Conservation (phyloP, 2,113 vertebrate species). For the Zosterops borbonicus region DNA sequence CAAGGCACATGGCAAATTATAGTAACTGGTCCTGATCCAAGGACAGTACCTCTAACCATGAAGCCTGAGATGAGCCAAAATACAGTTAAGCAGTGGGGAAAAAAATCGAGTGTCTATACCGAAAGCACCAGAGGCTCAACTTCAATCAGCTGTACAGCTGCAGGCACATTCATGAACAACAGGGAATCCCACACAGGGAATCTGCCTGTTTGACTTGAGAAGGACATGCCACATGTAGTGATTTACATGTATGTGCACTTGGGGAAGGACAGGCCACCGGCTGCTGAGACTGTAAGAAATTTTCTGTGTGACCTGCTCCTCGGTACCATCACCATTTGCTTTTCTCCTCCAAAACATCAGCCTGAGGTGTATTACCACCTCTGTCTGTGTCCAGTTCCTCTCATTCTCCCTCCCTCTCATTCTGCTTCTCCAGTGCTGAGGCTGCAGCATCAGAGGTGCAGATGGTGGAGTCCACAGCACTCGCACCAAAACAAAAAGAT, state of each 20-base stretch:
- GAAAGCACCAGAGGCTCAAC: background rate
- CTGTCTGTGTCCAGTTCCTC: background rate
- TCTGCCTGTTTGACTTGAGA: background rate
- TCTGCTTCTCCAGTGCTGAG: background rate
- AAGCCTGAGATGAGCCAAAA: background rate
- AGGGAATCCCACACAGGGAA: background rate
- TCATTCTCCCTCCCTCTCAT: background rate
- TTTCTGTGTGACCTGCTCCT: background rate
- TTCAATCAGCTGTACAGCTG: background rate
- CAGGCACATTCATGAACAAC: background rate
- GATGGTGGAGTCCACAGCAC: background rate
- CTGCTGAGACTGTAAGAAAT: background rate
- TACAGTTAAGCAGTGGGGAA: background rate
- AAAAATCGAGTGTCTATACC: background rate
- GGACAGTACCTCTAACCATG: background rate
- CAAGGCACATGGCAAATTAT: background rate
- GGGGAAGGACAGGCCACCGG: background rate
- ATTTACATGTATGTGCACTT: fast-evolving
- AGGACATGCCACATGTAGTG: background rate
- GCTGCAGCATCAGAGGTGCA: background rate
- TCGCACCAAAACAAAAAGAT: background rate
- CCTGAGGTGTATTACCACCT: background rate
- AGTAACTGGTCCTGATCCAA: background rate
- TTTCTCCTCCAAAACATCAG: background rate
- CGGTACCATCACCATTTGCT: fast-evolving